Evolutionary conservation across 1,140 invertebrate species (phyloP).

Genomic region (Stegodyphus mimosarum): DNA sequence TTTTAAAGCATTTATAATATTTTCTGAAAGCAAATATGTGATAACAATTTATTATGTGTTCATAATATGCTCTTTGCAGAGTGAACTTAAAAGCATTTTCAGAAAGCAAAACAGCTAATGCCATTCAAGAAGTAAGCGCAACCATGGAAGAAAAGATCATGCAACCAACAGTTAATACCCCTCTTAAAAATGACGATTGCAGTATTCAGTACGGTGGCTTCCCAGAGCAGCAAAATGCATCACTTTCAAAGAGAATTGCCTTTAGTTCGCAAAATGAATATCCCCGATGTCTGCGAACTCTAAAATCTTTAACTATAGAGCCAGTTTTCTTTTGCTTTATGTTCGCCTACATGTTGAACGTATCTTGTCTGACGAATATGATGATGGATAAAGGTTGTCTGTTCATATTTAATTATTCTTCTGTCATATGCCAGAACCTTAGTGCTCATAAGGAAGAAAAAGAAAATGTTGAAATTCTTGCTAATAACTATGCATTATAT

Average conservation of each 20-base stretch:
- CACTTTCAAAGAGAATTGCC: background rate
- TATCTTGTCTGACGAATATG: slow-evolving; percentile 22
- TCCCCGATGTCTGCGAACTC: background rate
- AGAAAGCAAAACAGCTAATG: too few relatives aligned
- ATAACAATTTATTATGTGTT: too few relatives aligned
- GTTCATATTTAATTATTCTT: slow-evolving; percentile 7
- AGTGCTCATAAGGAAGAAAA: slow-evolving; percentile 61
- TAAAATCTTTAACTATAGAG: slow-evolving; percentile 32
- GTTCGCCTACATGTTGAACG: slow-evolving; percentile 17
- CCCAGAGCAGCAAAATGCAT: background rate
- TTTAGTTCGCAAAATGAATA: background rate
- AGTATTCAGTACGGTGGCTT: slow-evolving; percentile 22
- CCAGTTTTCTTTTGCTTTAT: slow-evolving; percentile 14
- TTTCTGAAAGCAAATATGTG: too few relatives aligned
- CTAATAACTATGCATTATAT: slow-evolving; percentile 66
- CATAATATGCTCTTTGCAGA: too few relatives aligned
- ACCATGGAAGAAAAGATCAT: too few relatives aligned
- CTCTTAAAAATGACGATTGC: background rate
- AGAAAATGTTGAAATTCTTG: slow-evolving; percentile 10
- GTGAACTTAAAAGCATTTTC: too few relatives aligned
- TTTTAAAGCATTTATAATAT: too few relatives aligned
- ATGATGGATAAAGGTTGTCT: slow-evolving; percentile 44
- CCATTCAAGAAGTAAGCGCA: too few relatives aligned
- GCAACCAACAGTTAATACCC: background rate
- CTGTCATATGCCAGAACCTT: slow-evolving; percentile 48